These are phyloP conservation scores for Thereva unica DNA, from an alignment of 2,888 invertebrate genomes.

Conservation along the genomic window DNA sequence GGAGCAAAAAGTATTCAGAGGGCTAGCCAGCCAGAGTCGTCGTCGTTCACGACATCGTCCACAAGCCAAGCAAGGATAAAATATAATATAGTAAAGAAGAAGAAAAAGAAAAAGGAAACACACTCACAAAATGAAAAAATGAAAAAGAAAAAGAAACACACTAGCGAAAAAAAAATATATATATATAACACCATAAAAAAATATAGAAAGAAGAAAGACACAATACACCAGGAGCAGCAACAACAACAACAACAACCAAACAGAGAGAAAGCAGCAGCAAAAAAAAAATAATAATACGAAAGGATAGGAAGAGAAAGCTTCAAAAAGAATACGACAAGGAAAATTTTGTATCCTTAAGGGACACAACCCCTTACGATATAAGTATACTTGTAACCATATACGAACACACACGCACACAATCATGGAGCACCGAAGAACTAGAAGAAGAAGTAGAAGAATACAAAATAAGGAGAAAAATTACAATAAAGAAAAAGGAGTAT, in stretches of 20 bases:
- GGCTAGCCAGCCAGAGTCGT: background rate
- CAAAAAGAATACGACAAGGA: background rate
- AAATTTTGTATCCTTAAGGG: background rate
- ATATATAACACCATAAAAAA: constrained; percentile 7
- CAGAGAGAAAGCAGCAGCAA: constrained; percentile 34
- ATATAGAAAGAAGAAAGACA: constrained; percentile 9
- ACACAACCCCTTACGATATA: too few species aligned
- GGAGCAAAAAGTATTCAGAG: constrained; percentile 7
- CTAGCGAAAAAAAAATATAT: background rate
- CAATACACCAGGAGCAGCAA: background rate
- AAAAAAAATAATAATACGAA: constrained; percentile 44
- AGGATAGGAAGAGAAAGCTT: background rate
- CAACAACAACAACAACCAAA: constrained; percentile 30
- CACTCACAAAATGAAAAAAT: constrained; percentile 30
- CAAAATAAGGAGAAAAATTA: background rate
- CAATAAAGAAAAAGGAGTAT: too few species aligned
- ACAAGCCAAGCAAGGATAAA: constrained; percentile 9
- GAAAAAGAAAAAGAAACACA: constrained; percentile 17
- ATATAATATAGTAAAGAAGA: constrained; percentile 5
- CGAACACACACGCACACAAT: background rate
- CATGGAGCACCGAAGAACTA: background rate
- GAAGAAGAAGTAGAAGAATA: background rate
- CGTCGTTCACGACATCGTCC: constrained; percentile 1
- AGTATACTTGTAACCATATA: too few species aligned
- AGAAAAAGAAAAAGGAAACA: constrained; percentile 30